Percentiles rank a stretch among this genome's conserved stretches.
phyloP scores from a whole-genome alignment of 2,113 vertebrate species.

The Xenopus laevis region DNA sequence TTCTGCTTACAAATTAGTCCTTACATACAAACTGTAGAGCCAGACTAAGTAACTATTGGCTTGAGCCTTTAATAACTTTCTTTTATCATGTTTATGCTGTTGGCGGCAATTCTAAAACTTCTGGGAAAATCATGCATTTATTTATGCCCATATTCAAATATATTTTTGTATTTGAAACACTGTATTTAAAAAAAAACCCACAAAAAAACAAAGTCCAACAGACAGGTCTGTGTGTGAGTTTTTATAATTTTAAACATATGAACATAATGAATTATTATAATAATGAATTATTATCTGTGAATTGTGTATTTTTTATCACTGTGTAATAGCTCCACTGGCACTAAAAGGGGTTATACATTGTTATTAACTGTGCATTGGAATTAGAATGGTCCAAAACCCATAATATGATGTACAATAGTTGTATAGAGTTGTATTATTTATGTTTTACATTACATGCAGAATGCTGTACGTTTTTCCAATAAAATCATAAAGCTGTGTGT shows the following conservation, averaged over 20 bases:
- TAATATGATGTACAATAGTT: constrained; percentile 10
- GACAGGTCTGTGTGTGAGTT: no score
- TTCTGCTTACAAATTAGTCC: neutral
- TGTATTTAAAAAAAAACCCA: neutral
- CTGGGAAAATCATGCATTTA: neutral
- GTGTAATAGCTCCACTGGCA: constrained; percentile 24
- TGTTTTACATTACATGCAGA: constrained; percentile 10
- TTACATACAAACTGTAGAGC: neutral
- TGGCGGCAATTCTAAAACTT: neutral
- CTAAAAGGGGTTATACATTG: constrained; percentile 23
- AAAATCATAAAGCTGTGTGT: neutral
- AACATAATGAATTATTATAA: no score
- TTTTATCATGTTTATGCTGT: neutral
- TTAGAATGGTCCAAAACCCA: neutral
- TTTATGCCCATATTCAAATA: neutral
- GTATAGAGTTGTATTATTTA: constrained; percentile 10
- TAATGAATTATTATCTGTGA: neutral
- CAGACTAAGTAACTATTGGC: neutral
- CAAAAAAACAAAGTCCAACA: no score
- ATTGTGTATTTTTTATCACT: neutral
- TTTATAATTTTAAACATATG: no score
- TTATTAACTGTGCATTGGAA: neutral
- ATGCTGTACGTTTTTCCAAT: constrained; percentile 16
- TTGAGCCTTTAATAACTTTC: neutral
- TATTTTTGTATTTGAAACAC: neutral